Percentiles rank a stretch among this genome's conserved stretches.
These are phyloP conservation scores for Pseudomyrmex concolor DNA, from an alignment of 1,140 invertebrate species.

Conservation along the genomic window DNA sequence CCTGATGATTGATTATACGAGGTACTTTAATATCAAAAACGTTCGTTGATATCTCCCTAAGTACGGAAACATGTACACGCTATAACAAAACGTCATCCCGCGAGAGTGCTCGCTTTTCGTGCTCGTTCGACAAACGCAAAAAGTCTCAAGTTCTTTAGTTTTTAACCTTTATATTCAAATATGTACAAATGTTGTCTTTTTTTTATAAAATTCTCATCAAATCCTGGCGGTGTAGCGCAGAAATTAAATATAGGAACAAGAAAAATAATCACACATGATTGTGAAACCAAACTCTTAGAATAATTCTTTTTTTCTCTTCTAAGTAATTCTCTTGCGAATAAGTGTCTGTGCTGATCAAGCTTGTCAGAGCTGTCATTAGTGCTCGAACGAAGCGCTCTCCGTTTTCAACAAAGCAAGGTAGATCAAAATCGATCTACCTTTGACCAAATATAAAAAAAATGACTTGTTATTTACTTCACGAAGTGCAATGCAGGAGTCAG, in stretches of 20 bases:
- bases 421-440: background rate
- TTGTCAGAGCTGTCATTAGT: background rate
- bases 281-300: no score
- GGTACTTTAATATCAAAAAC: background rate
- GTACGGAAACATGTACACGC: background rate
- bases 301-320: no score
- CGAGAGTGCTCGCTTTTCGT: background rate
- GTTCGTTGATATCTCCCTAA: background rate
- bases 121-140: no score
- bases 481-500: background rate
- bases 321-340: background rate
- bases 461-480: background rate
- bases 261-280: no score
- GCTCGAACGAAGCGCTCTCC: background rate
- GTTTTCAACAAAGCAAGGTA: background rate
- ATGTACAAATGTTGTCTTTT: background rate
- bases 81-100: background rate
- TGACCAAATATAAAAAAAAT: no score
- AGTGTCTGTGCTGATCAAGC: background rate
- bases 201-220: background rate
- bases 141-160: background rate
- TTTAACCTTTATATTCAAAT: background rate
- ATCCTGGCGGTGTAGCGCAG: no score
- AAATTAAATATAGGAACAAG: no score
- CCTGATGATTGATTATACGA: conserved; percentile 12